A percentile compares a stretch with the other conserved stretches of the same genome.
These are phyloP conservation scores for Cebus imitator DNA, from an alignment of 2,113 vertebrate species.

Conservation along the genomic window DNA sequence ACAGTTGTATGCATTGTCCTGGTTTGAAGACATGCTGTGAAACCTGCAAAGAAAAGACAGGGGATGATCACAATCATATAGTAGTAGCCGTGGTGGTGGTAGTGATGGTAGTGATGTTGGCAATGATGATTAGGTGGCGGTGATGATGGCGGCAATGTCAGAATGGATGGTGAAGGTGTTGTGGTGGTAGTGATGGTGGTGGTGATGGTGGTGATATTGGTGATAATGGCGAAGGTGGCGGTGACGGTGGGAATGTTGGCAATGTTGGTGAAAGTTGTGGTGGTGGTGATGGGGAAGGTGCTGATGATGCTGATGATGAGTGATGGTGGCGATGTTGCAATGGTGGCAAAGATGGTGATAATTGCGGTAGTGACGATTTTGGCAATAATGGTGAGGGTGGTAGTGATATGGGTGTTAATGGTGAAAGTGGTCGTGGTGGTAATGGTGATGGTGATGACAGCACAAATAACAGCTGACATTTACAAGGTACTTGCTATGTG, in stretches of 20 bases:
- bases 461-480: not conserved
- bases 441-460: not conserved
- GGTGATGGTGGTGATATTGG: no score
- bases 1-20: not conserved
- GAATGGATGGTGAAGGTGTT: no score
- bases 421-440: no score
- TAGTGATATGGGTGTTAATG: not conserved
- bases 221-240: not conserved
- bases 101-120: accelerated
- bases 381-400: no score
- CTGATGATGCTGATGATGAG: not conserved
- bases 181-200: not conserved
- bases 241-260: not conserved
- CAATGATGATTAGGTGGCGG: not conserved
- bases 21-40: not conserved
- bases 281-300: not conserved
- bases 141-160: no score
- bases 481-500: not conserved
- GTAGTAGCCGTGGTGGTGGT: no score
- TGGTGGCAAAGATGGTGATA: not conserved
- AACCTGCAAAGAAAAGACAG: not conserved
- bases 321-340: not conserved
- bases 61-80: not conserved
- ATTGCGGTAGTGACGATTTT: not conserved
- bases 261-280: no score